These are phyloP conservation scores for Thymelicus sylvestris DNA, from an alignment of 2,888 invertebrate species.

Conservation along the genomic window DNA sequence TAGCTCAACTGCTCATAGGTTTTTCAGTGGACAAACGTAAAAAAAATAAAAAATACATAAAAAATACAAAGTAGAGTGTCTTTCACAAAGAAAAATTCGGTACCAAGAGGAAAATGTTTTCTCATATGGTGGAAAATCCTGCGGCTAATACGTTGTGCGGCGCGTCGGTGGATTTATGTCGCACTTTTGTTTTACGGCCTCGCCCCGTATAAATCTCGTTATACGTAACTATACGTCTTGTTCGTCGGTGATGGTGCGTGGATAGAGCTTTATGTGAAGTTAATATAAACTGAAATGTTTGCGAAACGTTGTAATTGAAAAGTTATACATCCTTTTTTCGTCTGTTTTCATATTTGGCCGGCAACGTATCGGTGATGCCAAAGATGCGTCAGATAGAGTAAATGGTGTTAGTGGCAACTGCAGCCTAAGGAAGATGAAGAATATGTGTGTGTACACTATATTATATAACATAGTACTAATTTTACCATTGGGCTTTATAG, in stretches of 20 bases:
- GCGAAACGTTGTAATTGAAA: neutral
- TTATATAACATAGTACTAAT: too few relatives aligned
- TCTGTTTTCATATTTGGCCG: too few relatives aligned
- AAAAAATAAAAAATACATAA: neutral
- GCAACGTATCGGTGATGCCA: too few relatives aligned
- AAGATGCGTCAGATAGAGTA: too few relatives aligned
- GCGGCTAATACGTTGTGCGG: conserved; percentile 71
- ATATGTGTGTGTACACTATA: too few relatives aligned
- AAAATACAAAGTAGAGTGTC: conserved; percentile 60
- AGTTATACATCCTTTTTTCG: too few relatives aligned
- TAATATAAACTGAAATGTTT: neutral
- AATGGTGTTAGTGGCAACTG: too few relatives aligned
- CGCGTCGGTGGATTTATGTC: conserved; percentile 72
- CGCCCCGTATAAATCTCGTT: conserved; percentile 68
- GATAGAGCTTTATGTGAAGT: neutral
- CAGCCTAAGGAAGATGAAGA: too few relatives aligned
- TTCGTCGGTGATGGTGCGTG: conserved; percentile 51
- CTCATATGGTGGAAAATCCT: conserved; percentile 81
- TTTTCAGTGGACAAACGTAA: too few relatives aligned
- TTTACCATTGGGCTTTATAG: too few relatives aligned
- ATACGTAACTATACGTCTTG: conserved; percentile 42
- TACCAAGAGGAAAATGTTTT: conserved; percentile 72
- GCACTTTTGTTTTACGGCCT: conserved; percentile 79
- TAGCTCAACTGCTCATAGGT: too few relatives aligned
- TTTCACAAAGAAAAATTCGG: conserved; percentile 50